These are phyloP conservation scores for Tenthredo mesomela DNA, from an alignment of 2,888 invertebrate species.

Conservation along the genomic window DNA sequence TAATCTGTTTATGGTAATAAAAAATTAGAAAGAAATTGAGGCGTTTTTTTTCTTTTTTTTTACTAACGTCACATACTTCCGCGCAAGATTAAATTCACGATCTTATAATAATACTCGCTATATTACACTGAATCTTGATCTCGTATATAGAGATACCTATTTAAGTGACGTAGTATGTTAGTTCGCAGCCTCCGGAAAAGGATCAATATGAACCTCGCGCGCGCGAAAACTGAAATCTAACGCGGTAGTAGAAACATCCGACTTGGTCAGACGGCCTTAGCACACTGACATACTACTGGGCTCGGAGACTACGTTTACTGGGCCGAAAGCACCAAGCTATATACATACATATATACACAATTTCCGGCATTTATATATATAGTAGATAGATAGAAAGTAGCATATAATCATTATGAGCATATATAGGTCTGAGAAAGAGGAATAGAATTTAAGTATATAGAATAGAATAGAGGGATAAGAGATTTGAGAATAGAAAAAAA, in stretches of 20 bases:
- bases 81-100: neutral
- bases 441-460: neutral
- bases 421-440: neutral
- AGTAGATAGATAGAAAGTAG: neutral
- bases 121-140: neutral
- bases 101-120: neutral
- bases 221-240: neutral
- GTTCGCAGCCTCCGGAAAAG: constrained; percentile 45
- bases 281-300: constrained; percentile 44
- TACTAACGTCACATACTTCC: neutral
- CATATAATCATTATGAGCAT: neutral
- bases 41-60: neutral
- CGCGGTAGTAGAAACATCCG: constrained; percentile 14
- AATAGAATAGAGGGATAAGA: neutral
- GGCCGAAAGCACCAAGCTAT: neutral
- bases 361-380: constrained; percentile 12
- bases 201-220: constrained; percentile 46
- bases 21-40: too few relatives aligned
- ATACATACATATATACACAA: too few relatives aligned
- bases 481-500: neutral
- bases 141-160: neutral
- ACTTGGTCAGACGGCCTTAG: constrained; percentile 43
- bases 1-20: neutral
- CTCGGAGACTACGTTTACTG: neutral
- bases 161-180: neutral